phyloP scores from a whole-genome alignment of 2,797 vertebrate genomes.

The Microctenopoma lineatum region DNA sequence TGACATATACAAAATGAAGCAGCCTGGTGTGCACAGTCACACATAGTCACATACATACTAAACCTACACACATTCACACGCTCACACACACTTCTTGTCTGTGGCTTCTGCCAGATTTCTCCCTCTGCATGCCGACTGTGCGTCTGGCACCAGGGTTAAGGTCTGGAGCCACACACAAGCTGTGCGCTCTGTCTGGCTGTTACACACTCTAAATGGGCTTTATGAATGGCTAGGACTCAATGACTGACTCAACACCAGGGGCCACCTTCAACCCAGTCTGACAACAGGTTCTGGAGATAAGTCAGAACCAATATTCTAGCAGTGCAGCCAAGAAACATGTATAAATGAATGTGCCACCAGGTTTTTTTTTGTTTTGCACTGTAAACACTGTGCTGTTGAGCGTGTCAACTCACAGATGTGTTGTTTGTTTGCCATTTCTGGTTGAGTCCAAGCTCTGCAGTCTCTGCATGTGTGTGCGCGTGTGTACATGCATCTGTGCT shows the following conservation, averaged over 20 bases:
- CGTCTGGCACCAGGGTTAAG: slow-evolving; percentile 72
- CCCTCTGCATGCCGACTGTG: slow-evolving; percentile 74
- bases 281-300: slow-evolving; percentile 73
- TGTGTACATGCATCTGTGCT: slow-evolving; percentile 53
- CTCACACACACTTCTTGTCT: slow-evolving; percentile 54
- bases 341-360: slow-evolving; percentile 65
- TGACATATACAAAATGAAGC: slow-evolving; percentile 59
- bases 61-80: slow-evolving; percentile 14
- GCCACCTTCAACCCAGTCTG: slow-evolving; percentile 58
- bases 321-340: slow-evolving; percentile 63
- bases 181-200: slow-evolving; percentile 70
- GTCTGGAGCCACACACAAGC: slow-evolving; percentile 76
- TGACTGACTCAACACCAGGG: slow-evolving; percentile 74
- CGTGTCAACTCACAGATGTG: slow-evolving; percentile 63
- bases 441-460: slow-evolving; percentile 46
- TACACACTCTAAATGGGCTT: slow-evolving; percentile 70
- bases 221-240: slow-evolving; percentile 73
- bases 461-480: slow-evolving; percentile 36
- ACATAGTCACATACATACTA: slow-evolving; percentile 38
- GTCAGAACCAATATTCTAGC: slow-evolving; percentile 67
- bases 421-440: slow-evolving; percentile 60
- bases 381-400: slow-evolving; percentile 63
- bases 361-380: slow-evolving; percentile 65
- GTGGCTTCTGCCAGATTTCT: slow-evolving; percentile 68
- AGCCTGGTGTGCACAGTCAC: slow-evolving; percentile 39